Evolutionary conservation across 2,113 vertebrate species (phyloP).

Genomic region (Oenanthe melanoleuca): DNA sequence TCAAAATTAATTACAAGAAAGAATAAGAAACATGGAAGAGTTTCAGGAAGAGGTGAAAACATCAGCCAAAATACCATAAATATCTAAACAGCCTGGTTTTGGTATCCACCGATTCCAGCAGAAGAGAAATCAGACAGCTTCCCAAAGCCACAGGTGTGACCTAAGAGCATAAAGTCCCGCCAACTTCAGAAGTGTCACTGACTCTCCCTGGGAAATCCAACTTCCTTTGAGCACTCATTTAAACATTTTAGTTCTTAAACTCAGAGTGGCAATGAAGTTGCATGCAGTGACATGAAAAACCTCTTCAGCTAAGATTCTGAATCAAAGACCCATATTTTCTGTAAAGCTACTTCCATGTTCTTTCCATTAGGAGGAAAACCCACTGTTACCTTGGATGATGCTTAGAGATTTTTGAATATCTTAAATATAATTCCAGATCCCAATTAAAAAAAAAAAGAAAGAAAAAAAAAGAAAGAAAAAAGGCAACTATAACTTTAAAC

Average conservation of each 20-base stretch:
- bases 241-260: slow-evolving; percentile 22
- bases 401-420: neutral
- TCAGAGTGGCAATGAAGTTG: slow-evolving; percentile 49
- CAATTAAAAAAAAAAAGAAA: neutral
- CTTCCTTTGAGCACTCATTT: slow-evolving; percentile 44
- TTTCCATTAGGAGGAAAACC: slow-evolving; percentile 17
- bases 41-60: slow-evolving; percentile 55
- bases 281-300: slow-evolving; percentile 48
- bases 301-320: slow-evolving; percentile 6
- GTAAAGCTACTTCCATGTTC: slow-evolving; percentile 60
- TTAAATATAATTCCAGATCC: neutral
- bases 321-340: slow-evolving; percentile 12
- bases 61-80: slow-evolving; percentile 22
- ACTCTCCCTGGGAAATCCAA: slow-evolving; percentile 12
- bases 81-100: slow-evolving; percentile 5
- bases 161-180: neutral
- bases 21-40: slow-evolving; percentile 65
- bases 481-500: neutral
- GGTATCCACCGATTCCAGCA: slow-evolving; percentile 24
- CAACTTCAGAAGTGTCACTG: slow-evolving; percentile 23
- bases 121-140: slow-evolving; percentile 23
- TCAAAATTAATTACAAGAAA: slow-evolving; percentile 10
- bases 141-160: slow-evolving; percentile 25
- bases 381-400: neutral
- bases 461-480: neutral